These are phyloP conservation scores for Pteria penguin DNA, from an alignment of 2,888 invertebrate species.

Conservation along the genomic window DNA sequence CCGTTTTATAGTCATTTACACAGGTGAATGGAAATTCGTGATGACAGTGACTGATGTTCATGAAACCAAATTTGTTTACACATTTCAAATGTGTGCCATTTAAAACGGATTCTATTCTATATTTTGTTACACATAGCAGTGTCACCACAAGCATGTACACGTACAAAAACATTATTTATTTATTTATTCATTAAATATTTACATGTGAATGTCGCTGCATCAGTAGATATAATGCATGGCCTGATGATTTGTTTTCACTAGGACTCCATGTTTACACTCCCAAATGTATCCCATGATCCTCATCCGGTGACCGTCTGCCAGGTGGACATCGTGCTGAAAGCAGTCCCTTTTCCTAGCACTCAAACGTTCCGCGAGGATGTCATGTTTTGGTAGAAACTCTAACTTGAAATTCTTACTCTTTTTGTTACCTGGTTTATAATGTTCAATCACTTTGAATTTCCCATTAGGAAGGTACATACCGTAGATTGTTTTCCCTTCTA, in stretches of 20 bases:
- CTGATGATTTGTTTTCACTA: neutral
- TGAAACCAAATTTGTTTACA: too few species aligned
- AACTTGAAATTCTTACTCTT: neutral
- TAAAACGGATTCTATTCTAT: too few species aligned
- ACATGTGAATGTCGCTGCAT: too few species aligned
- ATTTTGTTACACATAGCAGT: too few species aligned
- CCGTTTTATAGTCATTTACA: too few species aligned
- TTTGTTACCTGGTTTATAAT: neutral
- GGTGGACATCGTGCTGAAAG: neutral
- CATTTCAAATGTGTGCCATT: too few species aligned
- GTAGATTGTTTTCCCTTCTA: neutral
- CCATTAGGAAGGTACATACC: neutral
- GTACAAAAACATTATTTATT: too few species aligned
- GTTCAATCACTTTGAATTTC: neutral
- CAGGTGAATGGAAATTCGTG: too few species aligned
- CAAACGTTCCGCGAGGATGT: neutral
- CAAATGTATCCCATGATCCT: neutral
- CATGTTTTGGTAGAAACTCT: neutral
- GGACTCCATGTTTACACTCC: neutral
- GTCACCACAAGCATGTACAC: too few species aligned
- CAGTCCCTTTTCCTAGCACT: neutral
- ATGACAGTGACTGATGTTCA: too few species aligned
- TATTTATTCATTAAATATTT: too few species aligned
- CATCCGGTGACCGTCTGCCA: neutral
- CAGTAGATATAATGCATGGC: too few species aligned